Evolutionary conservation across 2,797 vertebrate genomes (phyloP).

Genomic region (Macrochelys suwanniensis): DNA sequence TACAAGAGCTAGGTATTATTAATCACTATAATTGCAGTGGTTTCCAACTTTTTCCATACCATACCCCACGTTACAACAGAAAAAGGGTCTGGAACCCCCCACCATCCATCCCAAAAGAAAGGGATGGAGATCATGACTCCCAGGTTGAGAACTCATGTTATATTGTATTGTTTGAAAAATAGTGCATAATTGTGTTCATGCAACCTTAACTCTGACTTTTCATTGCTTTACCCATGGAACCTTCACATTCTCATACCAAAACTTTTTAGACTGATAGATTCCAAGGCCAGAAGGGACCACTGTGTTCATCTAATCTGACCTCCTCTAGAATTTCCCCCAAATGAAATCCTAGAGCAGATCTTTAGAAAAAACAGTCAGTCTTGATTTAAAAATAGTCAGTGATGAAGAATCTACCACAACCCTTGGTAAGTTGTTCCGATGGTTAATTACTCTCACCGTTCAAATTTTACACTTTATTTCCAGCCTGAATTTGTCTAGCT

Average conservation of each 20-base stretch:
- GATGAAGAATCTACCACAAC: not conserved
- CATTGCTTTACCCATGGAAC: not conserved
- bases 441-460: not conserved
- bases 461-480: not conserved
- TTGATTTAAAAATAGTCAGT: not conserved
- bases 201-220: not conserved
- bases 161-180: not conserved
- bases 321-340: not conserved
- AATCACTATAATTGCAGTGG: not conserved
- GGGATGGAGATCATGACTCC: not conserved
- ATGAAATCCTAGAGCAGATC: not conserved
- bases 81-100: not conserved
- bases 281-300: not conserved
- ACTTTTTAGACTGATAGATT: not conserved
- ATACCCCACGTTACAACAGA: not conserved
- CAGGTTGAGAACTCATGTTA: not conserved
- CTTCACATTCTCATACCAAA: not conserved
- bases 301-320: not conserved
- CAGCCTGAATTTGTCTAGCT: not conserved
- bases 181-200: not conserved
- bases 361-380: not conserved
- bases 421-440: not conserved
- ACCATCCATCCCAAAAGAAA: not conserved
- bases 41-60: not conserved
- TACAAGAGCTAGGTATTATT: not conserved